Conservation (phyloP, 2,797 vertebrate genomes). For the Microhierax caerulescens region DNA sequence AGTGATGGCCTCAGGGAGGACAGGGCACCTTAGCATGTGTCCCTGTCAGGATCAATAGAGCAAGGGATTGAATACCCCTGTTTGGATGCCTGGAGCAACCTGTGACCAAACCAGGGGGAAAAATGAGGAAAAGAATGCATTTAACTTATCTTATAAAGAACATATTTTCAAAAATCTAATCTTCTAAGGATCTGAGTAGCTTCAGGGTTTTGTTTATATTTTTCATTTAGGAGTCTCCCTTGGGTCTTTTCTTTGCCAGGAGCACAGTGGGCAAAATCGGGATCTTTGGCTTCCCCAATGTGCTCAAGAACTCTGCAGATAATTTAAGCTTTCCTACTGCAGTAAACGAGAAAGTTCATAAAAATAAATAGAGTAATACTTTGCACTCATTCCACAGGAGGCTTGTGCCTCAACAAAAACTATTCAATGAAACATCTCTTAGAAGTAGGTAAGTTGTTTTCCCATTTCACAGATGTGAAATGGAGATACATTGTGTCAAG, state of each 20-base stretch:
- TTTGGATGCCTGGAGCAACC: slow-evolving; percentile 48
- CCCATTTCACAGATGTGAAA: neutral
- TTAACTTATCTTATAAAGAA: slow-evolving; percentile 66
- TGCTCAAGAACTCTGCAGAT: slow-evolving; percentile 59
- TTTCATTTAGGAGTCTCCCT: slow-evolving; percentile 69
- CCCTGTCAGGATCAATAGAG: slow-evolving; percentile 61
- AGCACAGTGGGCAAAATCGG: slow-evolving; percentile 63
- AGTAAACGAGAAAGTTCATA: slow-evolving; percentile 52
- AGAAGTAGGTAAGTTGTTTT: neutral
- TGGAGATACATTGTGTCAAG: neutral
- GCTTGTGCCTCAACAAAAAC: slow-evolving; percentile 26
- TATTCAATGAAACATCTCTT: slow-evolving; percentile 5
- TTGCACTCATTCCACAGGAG: slow-evolving; percentile 53
- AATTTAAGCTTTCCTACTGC: slow-evolving; percentile 60
- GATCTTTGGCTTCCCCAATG: slow-evolving; percentile 49
- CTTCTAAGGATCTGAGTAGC: slow-evolving; percentile 65
- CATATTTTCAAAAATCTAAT: slow-evolving; percentile 65
- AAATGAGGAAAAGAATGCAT: slow-evolving; percentile 51
- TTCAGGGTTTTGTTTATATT: slow-evolving; percentile 73
- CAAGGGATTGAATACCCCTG: slow-evolving; percentile 33
- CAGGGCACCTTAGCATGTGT: slow-evolving; percentile 32
- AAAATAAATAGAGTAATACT: slow-evolving; percentile 61
- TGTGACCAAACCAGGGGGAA: slow-evolving; percentile 35
- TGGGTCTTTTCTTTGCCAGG: slow-evolving; percentile 62
- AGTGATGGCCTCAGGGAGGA: slow-evolving; percentile 26